Conservation (phyloP, 92 coral and sea anemone genomes). For the Isaurus tuberculatus region DNA sequence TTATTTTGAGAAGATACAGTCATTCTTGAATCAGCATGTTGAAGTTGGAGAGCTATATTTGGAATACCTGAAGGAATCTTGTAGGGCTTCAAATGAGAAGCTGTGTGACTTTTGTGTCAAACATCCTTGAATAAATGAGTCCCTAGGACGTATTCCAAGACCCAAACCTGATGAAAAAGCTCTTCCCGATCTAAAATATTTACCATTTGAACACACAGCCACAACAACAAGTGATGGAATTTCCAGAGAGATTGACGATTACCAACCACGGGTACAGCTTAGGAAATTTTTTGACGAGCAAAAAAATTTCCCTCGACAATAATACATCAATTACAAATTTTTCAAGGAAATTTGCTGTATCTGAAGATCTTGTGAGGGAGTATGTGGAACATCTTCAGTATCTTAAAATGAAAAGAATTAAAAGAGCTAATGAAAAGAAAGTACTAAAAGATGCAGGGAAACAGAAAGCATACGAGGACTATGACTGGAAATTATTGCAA, state of each 20-base stretch:
- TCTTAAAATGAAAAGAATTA: neutral
- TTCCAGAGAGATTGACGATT: slow-evolving; percentile 2
- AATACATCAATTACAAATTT: slow-evolving; percentile 1
- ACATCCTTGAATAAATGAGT: neutral
- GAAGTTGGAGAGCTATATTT: slow-evolving; percentile 13
- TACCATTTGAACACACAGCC: neutral
- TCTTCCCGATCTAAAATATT: slow-evolving; percentile 1
- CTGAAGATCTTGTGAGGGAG: neutral
- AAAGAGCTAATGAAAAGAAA: neutral
- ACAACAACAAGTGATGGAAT: neutral
- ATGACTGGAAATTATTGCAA: slow-evolving; percentile 2
- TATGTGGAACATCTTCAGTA: slow-evolving; percentile 9
- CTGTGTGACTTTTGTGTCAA: neutral
- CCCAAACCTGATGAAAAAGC: slow-evolving; percentile 8
- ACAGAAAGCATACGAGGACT: neutral
- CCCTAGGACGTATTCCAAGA: neutral
- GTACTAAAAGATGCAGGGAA: neutral
- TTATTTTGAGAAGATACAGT: slow-evolving; percentile 41
- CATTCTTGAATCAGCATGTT: slow-evolving; percentile 35
- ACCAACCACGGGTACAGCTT: slow-evolving; percentile 20
- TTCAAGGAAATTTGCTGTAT: slow-evolving; percentile 12
- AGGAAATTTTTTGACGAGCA: slow-evolving; percentile 19
- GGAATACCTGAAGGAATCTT: slow-evolving; percentile 1
- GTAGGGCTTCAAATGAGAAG: neutral
- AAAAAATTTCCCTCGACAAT: neutral